Evolutionary conservation across 2,113 vertebrate genomes (phyloP).

Genomic region (Colaptes auratus): DNA sequence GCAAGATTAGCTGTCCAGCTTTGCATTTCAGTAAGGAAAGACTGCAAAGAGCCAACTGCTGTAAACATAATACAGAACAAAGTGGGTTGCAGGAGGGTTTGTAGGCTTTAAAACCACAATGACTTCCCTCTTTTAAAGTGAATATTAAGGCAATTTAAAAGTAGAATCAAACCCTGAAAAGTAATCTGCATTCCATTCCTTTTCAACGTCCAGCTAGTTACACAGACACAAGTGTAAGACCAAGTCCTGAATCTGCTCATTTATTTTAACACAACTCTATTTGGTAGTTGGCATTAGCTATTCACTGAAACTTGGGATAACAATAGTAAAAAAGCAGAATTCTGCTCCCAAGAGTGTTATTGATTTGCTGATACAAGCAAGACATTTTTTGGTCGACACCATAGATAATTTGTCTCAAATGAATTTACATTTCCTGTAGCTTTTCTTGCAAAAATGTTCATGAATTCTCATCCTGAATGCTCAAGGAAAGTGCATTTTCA

Average conservation of each 20-base stretch:
- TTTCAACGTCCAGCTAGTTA: neutral
- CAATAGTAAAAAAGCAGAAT: neutral
- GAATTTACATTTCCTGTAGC: neutral
- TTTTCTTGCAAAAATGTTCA: neutral
- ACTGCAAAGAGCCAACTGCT: neutral
- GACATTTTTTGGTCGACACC: neutral
- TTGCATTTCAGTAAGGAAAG: constrained; percentile 6
- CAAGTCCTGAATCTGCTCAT: neutral
- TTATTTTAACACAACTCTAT: neutral
- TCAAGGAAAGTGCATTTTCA: neutral
- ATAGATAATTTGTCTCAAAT: neutral
- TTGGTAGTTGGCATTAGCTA: neutral
- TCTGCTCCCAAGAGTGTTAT: neutral
- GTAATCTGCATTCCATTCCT: neutral
- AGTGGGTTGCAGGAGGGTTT: neutral
- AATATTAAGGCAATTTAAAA: neutral
- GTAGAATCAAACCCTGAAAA: neutral
- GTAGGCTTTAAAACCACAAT: neutral
- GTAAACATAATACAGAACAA: neutral
- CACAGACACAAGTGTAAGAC: neutral
- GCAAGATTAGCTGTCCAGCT: constrained; percentile 26
- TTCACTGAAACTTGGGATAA: neutral
- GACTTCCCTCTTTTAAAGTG: neutral
- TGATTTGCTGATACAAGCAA: neutral
- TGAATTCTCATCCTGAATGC: neutral